phyloP scores from a whole-genome alignment of 2,113 vertebrate species.

The Theropithecus gelada region DNA sequence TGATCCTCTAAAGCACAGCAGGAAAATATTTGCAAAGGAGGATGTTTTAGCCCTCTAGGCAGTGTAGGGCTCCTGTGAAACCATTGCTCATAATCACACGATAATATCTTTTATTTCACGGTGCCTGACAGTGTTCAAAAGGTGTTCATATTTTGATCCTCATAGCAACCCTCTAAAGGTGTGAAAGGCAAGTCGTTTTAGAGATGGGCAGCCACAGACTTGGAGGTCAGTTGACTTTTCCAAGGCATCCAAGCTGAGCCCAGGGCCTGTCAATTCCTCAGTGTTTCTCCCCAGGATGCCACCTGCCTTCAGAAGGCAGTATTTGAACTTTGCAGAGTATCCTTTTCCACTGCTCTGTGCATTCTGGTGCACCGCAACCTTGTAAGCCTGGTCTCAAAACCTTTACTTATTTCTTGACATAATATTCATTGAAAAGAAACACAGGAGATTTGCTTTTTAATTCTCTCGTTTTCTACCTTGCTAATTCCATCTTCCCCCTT shows the following conservation, averaged over 20 bases:
- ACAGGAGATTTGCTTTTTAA: background rate
- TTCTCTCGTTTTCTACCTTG: background rate
- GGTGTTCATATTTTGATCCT: background rate
- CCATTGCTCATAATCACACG: rapidly evolving
- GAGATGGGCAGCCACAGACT: background rate
- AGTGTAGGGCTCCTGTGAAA: background rate
- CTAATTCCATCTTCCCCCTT: background rate
- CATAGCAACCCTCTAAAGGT: rapidly evolving
- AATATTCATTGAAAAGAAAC: background rate
- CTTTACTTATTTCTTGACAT: background rate
- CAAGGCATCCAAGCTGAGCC: background rate
- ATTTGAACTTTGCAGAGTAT: background rate
- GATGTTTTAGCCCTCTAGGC: too few species aligned
- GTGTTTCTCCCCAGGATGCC: rapidly evolving
- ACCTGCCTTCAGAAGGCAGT: background rate
- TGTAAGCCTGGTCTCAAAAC: background rate
- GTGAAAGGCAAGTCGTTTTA: background rate
- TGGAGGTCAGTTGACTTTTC: background rate
- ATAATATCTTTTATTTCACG: rapidly evolving
- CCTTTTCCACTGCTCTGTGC: rapidly evolving
- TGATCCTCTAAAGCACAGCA: background rate
- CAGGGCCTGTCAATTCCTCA: too few species aligned
- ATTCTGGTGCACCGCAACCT: rapidly evolving
- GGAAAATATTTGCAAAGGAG: background rate
- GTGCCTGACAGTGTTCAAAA: background rate